Conservation (phyloP, 2,113 vertebrate genomes). For the Neopipo cinnamomea region DNA sequence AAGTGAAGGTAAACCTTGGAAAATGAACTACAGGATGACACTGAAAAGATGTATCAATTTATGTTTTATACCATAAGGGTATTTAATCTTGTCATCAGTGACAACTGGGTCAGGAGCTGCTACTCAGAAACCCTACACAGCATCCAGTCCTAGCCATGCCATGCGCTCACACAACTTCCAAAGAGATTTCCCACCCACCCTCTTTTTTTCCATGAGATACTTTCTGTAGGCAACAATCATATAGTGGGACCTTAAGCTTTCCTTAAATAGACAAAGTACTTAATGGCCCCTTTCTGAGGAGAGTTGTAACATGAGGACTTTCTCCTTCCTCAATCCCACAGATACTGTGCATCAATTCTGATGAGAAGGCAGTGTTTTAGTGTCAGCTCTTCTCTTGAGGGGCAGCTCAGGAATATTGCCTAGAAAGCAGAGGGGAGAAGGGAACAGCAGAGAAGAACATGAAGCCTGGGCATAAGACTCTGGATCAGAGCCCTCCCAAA, state of each 20-base stretch:
- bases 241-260: not conserved
- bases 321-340: not conserved
- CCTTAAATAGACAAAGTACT: not conserved
- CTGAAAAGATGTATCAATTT: not conserved
- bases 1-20: not conserved
- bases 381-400: not conserved
- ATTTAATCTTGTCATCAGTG: not conserved
- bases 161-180: not conserved
- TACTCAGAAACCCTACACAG: not conserved
- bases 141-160: not conserved
- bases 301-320: not conserved
- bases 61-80: fast-evolving
- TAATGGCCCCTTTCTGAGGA: not conserved
- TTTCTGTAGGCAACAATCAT: not conserved
- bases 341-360: not conserved
- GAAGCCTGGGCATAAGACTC: not conserved
- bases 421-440: not conserved
- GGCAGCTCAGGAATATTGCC: not conserved
- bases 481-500: not conserved
- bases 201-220: not conserved
- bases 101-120: not conserved
- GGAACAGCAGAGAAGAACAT: not conserved
- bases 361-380: not conserved
- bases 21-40: not conserved
- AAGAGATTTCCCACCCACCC: not conserved